Evolutionary conservation across 2,797 vertebrate genomes (phyloP), one percentile per base, ranked within the genome.

Genomic region (Sciurus carolinensis): DNA sequence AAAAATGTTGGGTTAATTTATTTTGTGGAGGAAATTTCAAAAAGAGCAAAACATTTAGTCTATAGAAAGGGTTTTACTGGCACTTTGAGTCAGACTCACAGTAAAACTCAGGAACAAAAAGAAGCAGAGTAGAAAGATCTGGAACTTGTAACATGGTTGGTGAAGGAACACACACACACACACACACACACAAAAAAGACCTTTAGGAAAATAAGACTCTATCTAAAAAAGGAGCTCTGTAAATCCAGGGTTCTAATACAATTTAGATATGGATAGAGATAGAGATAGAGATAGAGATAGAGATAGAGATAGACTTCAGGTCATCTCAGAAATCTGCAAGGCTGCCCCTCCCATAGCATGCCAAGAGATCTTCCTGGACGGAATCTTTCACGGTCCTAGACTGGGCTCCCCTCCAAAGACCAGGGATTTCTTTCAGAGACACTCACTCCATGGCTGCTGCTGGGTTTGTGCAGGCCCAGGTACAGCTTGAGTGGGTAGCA

Each of bases 131-230:
- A 3, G 67, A 66, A 87, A 64, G 54, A 42, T 73, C 52, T 88
- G 20, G 54, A 64, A 50, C 9, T 5, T 54, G 76, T 8, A n/a
- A 26, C 33, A 44, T 64, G 54, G 44, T 28, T 14, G 64, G 50
- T 36, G 20, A 7, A 81, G 54, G 54, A 59, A 2, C 15, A 36
- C 36, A 36, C 36, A 36, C 36, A 36, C 36, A 36, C 36, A 36
- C 36, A 36, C 36, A 36, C 36, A 36, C 36, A 36, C 36, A 36
- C 2, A 36, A 39, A 39, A 39, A n/a, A 44, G n/a, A 87, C 14
- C 52, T 81, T 93, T 33, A 50, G 50, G 91, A 73, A 87, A 93
- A 81, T 66, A 50, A 81, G 22, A 93, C 14, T 42, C n/a, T 33
- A 20, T n/a, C 22, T 33, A 42, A 66, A 47, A 93, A 6, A 39